Percentiles rank a stretch among this genome's conserved stretches.
Conservation (phyloP, 2,888 invertebrate species). For the Diplazon laetatorius region DNA sequence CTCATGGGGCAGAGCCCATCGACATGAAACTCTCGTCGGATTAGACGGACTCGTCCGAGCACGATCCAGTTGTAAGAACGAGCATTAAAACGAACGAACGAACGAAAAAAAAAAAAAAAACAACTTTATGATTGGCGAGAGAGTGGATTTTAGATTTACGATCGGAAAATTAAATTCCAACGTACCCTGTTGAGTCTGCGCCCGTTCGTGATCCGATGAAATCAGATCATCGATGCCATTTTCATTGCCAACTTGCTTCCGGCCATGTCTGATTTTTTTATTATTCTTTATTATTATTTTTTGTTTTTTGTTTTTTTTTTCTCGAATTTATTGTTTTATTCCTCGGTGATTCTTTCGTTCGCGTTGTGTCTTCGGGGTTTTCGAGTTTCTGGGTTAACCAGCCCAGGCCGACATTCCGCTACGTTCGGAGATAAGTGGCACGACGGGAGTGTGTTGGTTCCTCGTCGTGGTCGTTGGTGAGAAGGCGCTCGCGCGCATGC, state of each 20-base stretch:
- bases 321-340: conserved; percentile 39
- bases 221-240: background rate
- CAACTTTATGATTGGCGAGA: conserved; percentile 15
- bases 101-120: too few species aligned
- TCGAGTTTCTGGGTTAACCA: conserved; percentile 74
- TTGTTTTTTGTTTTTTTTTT: conserved; percentile 36
- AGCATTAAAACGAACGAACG: conserved; percentile 23
- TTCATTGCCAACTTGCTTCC: conserved; percentile 25
- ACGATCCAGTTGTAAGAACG: background rate
- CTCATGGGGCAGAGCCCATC: conserved; percentile 27
- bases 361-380: conserved; percentile 54
- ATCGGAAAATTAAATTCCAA: conserved; percentile 35
- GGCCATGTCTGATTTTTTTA: background rate
- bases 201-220: too few species aligned
- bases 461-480: conserved; percentile 52
- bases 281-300: conserved; percentile 12
- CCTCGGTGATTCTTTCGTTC: background rate
- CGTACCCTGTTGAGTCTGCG: conserved; percentile 25
- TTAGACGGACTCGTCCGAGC: conserved; percentile 23
- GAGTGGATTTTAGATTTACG: conserved; percentile 50
- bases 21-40: conserved; percentile 36
- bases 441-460: conserved; percentile 67
- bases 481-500: conserved; percentile 49
- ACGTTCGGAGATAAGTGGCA: conserved; percentile 75
- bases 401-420: conserved; percentile 71